Conservation (phyloP, 2,888 invertebrate species). For the Apantesis nais region DNA sequence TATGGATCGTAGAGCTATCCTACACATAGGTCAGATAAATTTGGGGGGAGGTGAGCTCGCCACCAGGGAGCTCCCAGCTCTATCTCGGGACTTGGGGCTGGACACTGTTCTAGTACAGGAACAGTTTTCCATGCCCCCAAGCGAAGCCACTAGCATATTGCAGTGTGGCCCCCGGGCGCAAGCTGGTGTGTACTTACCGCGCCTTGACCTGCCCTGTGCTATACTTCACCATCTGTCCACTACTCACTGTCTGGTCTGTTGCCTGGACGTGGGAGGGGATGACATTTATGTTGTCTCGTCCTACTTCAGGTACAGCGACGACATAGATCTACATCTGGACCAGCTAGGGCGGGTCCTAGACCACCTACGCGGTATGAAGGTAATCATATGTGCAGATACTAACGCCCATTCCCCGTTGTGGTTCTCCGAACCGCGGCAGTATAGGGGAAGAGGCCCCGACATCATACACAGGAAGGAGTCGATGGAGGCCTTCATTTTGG, state of each 20-base stretch:
- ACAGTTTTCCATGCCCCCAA: no score
- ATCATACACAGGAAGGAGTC: neutral
- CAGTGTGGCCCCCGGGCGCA: no score
- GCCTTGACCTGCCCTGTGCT: conserved; percentile 13
- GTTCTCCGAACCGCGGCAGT: neutral
- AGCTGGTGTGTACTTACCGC: no score
- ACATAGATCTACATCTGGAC: neutral
- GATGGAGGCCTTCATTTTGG: neutral
- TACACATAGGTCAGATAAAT: no score
- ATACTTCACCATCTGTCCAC: conserved; percentile 15
- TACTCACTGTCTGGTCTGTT: no score
- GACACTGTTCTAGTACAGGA: no score
- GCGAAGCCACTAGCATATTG: no score
- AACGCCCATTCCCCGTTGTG: conserved; percentile 11
- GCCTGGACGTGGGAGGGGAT: no score
- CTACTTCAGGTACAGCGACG: neutral
- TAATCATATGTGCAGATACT: neutral
- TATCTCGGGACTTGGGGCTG: no score
- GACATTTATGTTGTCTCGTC: no score
- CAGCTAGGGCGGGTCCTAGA: neutral
- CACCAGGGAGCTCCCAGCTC: no score
- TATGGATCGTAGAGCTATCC: conserved; percentile 17
- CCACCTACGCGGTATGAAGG: neutral
- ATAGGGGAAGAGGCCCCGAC: neutral
- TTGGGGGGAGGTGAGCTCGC: no score